Percentiles rank a stretch among this genome's conserved stretches.
Evolutionary conservation across 2,888 invertebrate genomes (phyloP).

Genomic region (Sthenelais limicola): DNA sequence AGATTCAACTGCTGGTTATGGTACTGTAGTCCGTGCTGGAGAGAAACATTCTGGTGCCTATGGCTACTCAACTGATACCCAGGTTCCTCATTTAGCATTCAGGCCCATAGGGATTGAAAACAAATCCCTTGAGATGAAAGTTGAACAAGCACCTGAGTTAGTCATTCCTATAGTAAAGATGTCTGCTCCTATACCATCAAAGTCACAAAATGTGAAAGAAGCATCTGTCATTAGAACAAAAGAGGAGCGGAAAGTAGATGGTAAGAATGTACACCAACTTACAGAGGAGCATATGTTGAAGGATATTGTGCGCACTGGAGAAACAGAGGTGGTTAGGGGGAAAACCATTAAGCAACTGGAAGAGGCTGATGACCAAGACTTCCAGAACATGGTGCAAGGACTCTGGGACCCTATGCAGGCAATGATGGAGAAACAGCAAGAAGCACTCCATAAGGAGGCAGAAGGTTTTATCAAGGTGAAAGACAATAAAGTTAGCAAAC

Average conservation of each 20-base stretch:
- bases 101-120: constrained; percentile 22
- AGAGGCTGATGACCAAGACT: no score
- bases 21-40: constrained; percentile 26
- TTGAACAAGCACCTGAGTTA: neutral
- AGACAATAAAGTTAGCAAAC: neutral
- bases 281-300: no score
- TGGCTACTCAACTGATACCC: constrained; percentile 11
- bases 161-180: constrained; percentile 27
- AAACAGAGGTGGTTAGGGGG: no score
- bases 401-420: constrained; percentile 16
- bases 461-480: no score
- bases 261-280: no score
- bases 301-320: no score
- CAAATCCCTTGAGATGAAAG: constrained; percentile 13
- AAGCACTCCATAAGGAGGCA: neutral
- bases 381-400: constrained; percentile 14
- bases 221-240: no score
- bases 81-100: constrained; percentile 19
- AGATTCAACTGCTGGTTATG: no score
- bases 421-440: neutral
- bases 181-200: constrained; percentile 32
- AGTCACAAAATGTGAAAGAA: no score
- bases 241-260: no score
- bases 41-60: neutral
- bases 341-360: no score